phyloP scores from a whole-genome alignment of 2,113 vertebrate genomes.

The Colistium nudipinnis region DNA sequence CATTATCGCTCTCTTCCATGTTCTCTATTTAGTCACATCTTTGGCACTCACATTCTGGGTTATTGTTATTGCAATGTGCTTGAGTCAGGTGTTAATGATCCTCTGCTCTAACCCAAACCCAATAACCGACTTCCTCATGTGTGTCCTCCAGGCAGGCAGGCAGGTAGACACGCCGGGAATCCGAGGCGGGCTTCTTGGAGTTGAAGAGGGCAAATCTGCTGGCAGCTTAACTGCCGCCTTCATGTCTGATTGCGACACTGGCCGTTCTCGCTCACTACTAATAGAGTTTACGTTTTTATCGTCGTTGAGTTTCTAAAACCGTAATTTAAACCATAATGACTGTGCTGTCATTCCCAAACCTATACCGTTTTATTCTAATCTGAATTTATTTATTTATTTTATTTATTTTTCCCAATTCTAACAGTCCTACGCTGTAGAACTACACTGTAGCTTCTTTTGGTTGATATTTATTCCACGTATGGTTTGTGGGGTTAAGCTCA shows the following conservation, averaged over 20 bases:
- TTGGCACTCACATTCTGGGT: constrained; percentile 37
- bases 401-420: too few species aligned
- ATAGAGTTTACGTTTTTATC: neutral
- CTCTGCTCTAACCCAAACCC: constrained; percentile 17
- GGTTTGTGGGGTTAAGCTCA: neutral
- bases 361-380: rapidly evolving
- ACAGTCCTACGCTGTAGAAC: neutral
- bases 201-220: constrained; percentile 11
- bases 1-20: constrained; percentile 45
- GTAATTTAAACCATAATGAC: neutral
- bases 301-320: neutral
- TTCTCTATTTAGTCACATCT: constrained; percentile 59
- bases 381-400: too few species aligned
- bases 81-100: constrained; percentile 48
- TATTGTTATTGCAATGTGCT: constrained; percentile 28
- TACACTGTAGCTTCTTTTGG: neutral
- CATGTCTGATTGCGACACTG: neutral
- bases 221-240: neutral
- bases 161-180: neutral
- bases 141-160: constrained; percentile 24
- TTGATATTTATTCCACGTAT: constrained; percentile 8
- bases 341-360: neutral
- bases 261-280: too few species aligned
- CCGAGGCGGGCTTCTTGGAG: neutral
- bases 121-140: constrained; percentile 33